Base-by-base conservation (phyloP, 2,113 vertebrate genomes). In the Pipra filicauda region DNA sequence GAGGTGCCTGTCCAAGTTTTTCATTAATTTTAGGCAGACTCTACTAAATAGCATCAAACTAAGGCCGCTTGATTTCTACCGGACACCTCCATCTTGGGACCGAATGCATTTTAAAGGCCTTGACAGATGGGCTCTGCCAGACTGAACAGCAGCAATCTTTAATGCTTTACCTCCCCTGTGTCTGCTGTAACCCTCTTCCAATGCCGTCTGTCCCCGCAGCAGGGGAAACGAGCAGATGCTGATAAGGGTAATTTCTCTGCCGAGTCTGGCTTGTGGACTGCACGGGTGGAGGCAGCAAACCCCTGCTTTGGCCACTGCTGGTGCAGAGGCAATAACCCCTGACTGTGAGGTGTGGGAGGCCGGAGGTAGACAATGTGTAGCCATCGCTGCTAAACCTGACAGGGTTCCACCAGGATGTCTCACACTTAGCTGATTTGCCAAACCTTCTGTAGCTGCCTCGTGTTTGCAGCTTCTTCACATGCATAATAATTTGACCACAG, bases 211-310 rank as follows among this genome's bases (percentile, higher is more conserved):
- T 41, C 79, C 86, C 86, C 74, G 64, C 39, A 79, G 78, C 57
- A 54, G 33, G 46, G 52, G 30, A 78, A 59, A 30, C 1, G 19
- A 74, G 46, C 81, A 78, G 91, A 43, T 35, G 65, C 48, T 69
- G 70, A 5, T 0, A 3, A 88, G 51, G 52, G 37, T 5, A 15
- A 37, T 44, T 78, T 46, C 4, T 8, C 24, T 0, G 1, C 8
- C 0, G 3, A 22, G 21, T 12, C 72, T 27, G 67, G 17, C 31
- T 4, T 1, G 17, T 39, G 44, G 16, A 15, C 33, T 5, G 22
- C 4, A 18, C 0, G 0, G 20, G 58, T 43, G 13, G 49, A 54
- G 48, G 48, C 74, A 88, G 52, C 22, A 35, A 70, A 41, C 3
- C 39, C 17, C 37, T 33, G 76, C 62, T 59, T 27, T 23, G 75